phyloP scores from a whole-genome alignment of 2,113 vertebrate species.

The Neolamprologus kungweensis region DNA sequence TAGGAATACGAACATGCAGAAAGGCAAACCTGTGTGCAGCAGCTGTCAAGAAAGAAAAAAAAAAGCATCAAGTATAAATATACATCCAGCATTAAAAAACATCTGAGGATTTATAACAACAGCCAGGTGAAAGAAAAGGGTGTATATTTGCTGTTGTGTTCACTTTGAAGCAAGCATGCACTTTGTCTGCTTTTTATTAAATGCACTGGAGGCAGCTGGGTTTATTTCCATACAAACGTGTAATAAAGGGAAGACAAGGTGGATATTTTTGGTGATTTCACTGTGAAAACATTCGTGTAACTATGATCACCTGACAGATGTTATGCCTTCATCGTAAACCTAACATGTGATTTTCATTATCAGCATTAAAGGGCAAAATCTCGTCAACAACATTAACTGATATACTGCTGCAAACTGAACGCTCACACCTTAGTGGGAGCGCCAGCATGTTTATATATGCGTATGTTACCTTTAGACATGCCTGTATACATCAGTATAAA shows the following conservation, averaged over 20 bases:
- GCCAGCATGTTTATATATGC: not conserved
- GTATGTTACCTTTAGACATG: not conserved
- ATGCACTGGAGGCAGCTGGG: not conserved
- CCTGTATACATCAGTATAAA: not conserved
- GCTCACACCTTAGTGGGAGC: not conserved
- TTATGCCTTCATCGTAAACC: not conserved
- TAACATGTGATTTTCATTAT: not conserved
- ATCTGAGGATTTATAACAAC: constrained; percentile 2
- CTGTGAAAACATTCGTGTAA: not conserved
- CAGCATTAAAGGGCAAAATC: not conserved
- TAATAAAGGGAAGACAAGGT: not conserved
- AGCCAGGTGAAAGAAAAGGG: not conserved
- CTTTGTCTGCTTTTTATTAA: constrained; percentile 1
- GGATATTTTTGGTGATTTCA: not conserved
- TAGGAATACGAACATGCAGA: not conserved
- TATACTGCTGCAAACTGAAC: not conserved
- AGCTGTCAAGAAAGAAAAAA: not conserved
- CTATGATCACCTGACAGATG: not conserved
- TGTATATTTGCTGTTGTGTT: not conserved
- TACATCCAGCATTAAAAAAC: constrained; percentile 26
- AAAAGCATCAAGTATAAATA: not conserved
- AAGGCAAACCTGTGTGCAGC: not conserved
- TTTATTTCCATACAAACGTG: not conserved
- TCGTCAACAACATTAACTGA: not conserved
- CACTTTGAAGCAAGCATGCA: not conserved